Evolutionary conservation across 2,888 invertebrate species (phyloP).

Genomic region (Pemphredon lugubris): DNA sequence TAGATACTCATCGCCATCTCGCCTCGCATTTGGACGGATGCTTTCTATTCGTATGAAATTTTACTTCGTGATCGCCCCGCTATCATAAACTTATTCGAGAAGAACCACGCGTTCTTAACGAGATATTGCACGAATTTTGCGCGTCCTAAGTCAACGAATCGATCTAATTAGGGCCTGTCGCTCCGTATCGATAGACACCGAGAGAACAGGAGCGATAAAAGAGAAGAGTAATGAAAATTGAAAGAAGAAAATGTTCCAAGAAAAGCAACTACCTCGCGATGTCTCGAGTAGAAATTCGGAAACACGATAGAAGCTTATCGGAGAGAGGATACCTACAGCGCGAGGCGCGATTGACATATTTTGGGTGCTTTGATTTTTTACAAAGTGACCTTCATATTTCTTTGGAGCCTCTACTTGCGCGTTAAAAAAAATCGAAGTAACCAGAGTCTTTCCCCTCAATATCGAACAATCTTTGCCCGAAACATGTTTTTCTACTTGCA

Average conservation of each 20-base stretch:
- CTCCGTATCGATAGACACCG: neutral
- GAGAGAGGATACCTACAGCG: no score
- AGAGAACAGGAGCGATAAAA: neutral
- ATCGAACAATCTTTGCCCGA: no score
- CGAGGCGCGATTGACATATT: no score
- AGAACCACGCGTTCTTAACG: conserved; percentile 13
- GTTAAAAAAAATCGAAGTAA: no score
- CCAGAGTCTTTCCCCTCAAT: no score
- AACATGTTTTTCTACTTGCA: no score
- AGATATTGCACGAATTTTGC: conserved; percentile 57
- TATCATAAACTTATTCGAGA: conserved; percentile 9
- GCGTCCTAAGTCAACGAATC: conserved; percentile 8
- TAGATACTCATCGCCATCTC: conserved; percentile 32
- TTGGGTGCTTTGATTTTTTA: no score
- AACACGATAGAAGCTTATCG: neutral
- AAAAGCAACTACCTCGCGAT: conserved; percentile 4
- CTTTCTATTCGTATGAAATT: conserved; percentile 14
- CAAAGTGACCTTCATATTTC: no score
- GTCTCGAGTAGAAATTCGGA: conserved; percentile 6
- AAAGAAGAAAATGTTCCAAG: conserved; percentile 9
- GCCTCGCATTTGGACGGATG: conserved; percentile 55
- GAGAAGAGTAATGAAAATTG: neutral
- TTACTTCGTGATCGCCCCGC: conserved; percentile 6
- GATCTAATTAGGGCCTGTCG: conserved; percentile 4
- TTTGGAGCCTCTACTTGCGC: no score